These are phyloP conservation scores for Carabus problematicus DNA, from an alignment of 2,888 invertebrate genomes.

Conservation along the genomic window DNA sequence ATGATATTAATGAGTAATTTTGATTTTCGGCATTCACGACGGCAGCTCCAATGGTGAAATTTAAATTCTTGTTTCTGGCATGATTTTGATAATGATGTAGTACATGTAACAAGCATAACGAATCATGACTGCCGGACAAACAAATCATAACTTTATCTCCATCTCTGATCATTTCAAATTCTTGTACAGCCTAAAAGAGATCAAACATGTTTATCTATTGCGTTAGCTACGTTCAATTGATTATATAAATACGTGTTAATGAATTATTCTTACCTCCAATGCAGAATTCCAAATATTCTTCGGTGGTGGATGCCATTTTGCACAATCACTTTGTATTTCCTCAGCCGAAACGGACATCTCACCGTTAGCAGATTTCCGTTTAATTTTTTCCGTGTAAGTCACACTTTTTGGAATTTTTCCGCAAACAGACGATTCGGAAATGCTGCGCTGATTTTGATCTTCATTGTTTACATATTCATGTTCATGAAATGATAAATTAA, in stretches of 20 bases:
- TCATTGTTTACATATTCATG: slow-evolving; percentile 59
- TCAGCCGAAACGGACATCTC: slow-evolving; percentile 26
- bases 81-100: slow-evolving; percentile 85
- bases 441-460: slow-evolving; percentile 53
- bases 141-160: slow-evolving; percentile 86
- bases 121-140: slow-evolving; percentile 83
- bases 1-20: slow-evolving; percentile 66
- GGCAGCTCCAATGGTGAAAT: slow-evolving; percentile 75
- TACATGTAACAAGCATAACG: slow-evolving; percentile 83
- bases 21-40: slow-evolving; percentile 77
- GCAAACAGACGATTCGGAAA: slow-evolving; percentile 54
- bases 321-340: slow-evolving; percentile 44
- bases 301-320: slow-evolving; percentile 78
- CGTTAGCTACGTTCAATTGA: slow-evolving; percentile 3
- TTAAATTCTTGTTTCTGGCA: slow-evolving; percentile 74
- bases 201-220: slow-evolving; percentile 3
- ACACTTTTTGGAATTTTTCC: slow-evolving; percentile 51
- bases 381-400: slow-evolving; percentile 13
- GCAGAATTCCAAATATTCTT: slow-evolving; percentile 83
- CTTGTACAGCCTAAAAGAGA: slow-evolving; percentile 72
- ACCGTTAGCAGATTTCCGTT: slow-evolving; percentile 25
- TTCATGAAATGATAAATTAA: slow-evolving; percentile 76
- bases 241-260: slow-evolving; percentile 35
- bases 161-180: slow-evolving; percentile 83
- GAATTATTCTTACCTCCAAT: slow-evolving; percentile 66